A percentile compares a stretch with the other conserved stretches of the same genome.
Conservation (phyloP, 2,113 vertebrate species). For the Paracanthobrama guichenoti region DNA sequence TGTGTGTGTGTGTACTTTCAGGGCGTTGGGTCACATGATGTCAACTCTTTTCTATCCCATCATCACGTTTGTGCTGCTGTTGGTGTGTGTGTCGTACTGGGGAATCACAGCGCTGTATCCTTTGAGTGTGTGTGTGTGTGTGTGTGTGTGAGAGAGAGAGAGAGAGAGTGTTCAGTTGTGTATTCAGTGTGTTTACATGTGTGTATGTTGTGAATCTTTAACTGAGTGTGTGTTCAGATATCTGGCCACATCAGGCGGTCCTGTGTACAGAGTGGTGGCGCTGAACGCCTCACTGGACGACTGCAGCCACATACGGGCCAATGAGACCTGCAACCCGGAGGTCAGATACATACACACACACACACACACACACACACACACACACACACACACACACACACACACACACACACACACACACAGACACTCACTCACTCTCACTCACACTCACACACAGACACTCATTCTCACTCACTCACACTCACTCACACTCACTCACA, state of each 20-base stretch:
- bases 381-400: neutral
- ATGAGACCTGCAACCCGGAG: constrained; percentile 74
- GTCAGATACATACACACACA: constrained; percentile 58
- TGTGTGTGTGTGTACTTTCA: constrained; percentile 59
- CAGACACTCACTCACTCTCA: neutral
- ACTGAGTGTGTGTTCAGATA: constrained; percentile 74
- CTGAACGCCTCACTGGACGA: constrained; percentile 56
- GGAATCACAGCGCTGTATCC: constrained; percentile 88
- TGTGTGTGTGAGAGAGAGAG: no score
- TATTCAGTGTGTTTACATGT: neutral
- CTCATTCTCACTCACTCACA: no score
- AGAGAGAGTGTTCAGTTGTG: neutral
- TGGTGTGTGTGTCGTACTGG: constrained; percentile 88
- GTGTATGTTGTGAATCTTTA: neutral
- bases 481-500: no score
- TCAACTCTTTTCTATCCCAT: constrained; percentile 81
- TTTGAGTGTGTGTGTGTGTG: constrained; percentile 42
- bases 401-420: neutral
- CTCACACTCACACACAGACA: no score
- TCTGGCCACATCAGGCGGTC: constrained; percentile 84
- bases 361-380: neutral
- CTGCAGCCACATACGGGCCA: constrained; percentile 67
- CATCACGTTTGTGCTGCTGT: constrained; percentile 83
- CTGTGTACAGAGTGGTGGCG: constrained; percentile 76
- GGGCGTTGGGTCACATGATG: constrained; percentile 86